These are phyloP conservation scores for Sphinx pinastri DNA, from an alignment of 2,888 invertebrate genomes.

Conservation along the genomic window DNA sequence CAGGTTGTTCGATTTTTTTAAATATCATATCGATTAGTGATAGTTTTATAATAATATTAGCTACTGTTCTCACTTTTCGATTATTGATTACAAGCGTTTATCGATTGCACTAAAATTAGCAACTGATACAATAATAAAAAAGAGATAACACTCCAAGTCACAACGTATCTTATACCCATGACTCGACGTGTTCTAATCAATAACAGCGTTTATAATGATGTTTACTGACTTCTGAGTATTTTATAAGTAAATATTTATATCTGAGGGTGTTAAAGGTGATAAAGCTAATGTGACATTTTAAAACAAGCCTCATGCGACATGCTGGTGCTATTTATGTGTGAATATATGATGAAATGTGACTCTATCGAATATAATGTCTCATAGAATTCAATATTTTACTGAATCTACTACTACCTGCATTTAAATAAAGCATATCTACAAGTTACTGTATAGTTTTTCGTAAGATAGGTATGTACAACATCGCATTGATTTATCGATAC, in stretches of 20 bases:
- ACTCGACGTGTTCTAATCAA: not conserved
- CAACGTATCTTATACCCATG: not conserved
- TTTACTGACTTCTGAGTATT: not conserved
- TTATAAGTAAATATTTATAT: conserved; percentile 19
- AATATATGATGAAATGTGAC: conserved; percentile 38
- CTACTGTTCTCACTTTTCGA: too few species aligned
- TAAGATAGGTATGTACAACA: not conserved
- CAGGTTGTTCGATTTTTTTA: too few species aligned
- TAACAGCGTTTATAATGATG: conserved; percentile 21
- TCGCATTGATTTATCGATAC: not conserved
- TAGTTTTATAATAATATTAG: too few species aligned
- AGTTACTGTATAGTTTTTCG: not conserved
- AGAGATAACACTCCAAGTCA: too few species aligned
- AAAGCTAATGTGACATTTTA: conserved; percentile 19
- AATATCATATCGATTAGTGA: too few species aligned
- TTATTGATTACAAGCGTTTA: too few species aligned
- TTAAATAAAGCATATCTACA: not conserved
- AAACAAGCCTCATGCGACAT: conserved; percentile 32
- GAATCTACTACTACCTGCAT: not conserved
- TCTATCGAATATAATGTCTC: conserved; percentile 38
- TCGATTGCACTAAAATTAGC: too few species aligned
- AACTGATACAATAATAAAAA: too few species aligned
- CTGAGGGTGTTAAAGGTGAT: not conserved
- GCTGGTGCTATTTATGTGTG: conserved; percentile 35
- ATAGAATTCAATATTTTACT: conserved; percentile 62